Evolutionary conservation across 2,113 vertebrate genomes (phyloP).

Genomic region (Pseudopipra pipra): DNA sequence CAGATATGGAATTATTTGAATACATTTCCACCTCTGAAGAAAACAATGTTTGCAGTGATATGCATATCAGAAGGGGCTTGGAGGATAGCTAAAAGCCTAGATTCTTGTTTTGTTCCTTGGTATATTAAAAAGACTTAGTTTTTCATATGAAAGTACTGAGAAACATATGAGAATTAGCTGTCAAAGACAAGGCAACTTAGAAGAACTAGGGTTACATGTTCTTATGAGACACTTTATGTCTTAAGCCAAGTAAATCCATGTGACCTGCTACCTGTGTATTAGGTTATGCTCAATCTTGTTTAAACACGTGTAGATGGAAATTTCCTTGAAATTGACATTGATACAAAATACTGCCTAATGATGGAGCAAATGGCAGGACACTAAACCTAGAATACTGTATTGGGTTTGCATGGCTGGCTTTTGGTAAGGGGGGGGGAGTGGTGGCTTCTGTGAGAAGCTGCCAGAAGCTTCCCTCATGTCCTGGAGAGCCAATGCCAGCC

Average conservation of each 20-base stretch:
- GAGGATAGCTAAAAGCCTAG: not conserved
- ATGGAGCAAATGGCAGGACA: not conserved
- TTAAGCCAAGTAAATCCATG: not conserved
- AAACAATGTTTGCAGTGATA: not conserved
- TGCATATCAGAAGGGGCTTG: not conserved
- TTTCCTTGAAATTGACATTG: not conserved
- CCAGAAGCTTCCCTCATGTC: not conserved
- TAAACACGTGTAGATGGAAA: not conserved
- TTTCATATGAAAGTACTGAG: not conserved
- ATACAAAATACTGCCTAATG: not conserved
- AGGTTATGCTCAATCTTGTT: not conserved
- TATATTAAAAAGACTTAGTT: not conserved
- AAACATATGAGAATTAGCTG: not conserved
- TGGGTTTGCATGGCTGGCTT: not conserved
- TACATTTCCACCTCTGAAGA: not conserved
- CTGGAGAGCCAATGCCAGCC: not conserved
- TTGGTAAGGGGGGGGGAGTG: not conserved
- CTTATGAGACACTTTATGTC: not conserved
- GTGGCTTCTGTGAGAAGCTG: not conserved
- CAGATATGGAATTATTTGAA: not conserved
- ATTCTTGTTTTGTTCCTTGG: not conserved
- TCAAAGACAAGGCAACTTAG: not conserved
- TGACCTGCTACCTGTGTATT: not conserved
- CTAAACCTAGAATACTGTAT: not conserved
- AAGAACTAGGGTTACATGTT: not conserved